A percentile compares a stretch with the other conserved stretches of the same genome.
Evolutionary conservation across 2,888 invertebrate species (phyloP).

Genomic region (Mantis religiosa): DNA sequence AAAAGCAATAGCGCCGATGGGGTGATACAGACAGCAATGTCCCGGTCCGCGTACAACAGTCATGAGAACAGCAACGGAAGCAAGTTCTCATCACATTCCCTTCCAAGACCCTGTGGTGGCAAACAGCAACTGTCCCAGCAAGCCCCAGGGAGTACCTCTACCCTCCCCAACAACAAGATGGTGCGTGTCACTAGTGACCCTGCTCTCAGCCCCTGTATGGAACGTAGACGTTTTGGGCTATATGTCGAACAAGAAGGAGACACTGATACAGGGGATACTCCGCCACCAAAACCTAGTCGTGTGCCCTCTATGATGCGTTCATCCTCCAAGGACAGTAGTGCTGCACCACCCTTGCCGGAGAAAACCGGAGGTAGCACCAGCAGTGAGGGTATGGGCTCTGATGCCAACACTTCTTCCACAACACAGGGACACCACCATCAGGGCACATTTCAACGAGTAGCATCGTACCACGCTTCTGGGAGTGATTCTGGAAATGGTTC

Average conservation of each 20-base stretch:
- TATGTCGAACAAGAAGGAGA: constrained; percentile 18
- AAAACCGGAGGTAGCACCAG: neutral
- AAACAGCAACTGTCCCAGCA: neutral
- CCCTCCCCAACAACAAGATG: constrained; percentile 41
- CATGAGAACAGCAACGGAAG: constrained; percentile 27
- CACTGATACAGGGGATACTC: constrained; percentile 23
- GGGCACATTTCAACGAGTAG: constrained; percentile 48
- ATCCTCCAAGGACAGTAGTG: constrained; percentile 13
- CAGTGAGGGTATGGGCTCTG: constrained; percentile 36
- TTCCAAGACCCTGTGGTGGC: constrained; percentile 43
- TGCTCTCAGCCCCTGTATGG: constrained; percentile 53
- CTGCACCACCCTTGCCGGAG: constrained; percentile 6
- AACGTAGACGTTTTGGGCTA: constrained; percentile 41
- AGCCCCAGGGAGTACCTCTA: constrained; percentile 33
- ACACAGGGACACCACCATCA: constrained; percentile 36
- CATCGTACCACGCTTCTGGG: constrained; percentile 63
- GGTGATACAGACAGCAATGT: constrained; percentile 52
- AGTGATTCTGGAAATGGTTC: constrained; percentile 88
- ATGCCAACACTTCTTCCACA: neutral
- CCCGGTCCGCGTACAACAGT: constrained; percentile 16
- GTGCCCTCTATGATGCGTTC: constrained; percentile 40
- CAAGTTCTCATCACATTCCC: constrained; percentile 57
- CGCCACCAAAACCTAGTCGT: constrained; percentile 45
- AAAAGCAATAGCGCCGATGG: constrained; percentile 69
- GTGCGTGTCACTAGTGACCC: constrained; percentile 60